phyloP scores from a whole-genome alignment of 2,888 invertebrate species.

The Podabrus alpinus region DNA sequence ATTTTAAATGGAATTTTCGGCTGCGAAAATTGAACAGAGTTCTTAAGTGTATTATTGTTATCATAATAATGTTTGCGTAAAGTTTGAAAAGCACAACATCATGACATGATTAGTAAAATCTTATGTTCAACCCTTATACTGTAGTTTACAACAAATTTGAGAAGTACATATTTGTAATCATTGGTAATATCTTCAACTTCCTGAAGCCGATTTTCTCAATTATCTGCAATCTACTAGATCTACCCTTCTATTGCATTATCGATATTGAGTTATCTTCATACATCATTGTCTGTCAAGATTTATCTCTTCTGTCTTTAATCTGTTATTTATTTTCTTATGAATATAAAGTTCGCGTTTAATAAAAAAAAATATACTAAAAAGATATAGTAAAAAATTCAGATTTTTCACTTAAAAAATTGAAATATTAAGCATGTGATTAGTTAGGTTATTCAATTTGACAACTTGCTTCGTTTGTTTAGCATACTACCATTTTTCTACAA shows the following conservation, averaged over 20 bases:
- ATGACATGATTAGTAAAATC: background rate
- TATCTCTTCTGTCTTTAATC: background rate
- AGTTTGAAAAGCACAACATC: background rate
- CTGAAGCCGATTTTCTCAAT: background rate
- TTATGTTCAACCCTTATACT: background rate
- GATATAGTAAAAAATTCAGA: too few relatives aligned
- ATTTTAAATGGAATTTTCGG: background rate
- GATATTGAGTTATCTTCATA: background rate
- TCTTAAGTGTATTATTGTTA: background rate
- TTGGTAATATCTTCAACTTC: background rate
- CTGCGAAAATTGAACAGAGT: background rate
- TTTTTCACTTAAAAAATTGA: background rate
- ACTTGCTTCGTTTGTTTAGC: background rate
- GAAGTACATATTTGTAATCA: background rate
- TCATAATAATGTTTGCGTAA: background rate
- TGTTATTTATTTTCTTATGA: background rate
- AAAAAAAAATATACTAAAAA: too few relatives aligned
- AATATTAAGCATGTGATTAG: background rate
- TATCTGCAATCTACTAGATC: background rate
- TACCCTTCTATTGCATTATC: background rate
- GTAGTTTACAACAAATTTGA: background rate
- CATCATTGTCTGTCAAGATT: background rate
- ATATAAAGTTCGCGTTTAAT: background rate
- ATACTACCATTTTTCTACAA: too few relatives aligned
- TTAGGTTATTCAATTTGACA: background rate